phyloP scores from a whole-genome alignment of 2,888 invertebrate species.

The Panzeria rudis region DNA sequence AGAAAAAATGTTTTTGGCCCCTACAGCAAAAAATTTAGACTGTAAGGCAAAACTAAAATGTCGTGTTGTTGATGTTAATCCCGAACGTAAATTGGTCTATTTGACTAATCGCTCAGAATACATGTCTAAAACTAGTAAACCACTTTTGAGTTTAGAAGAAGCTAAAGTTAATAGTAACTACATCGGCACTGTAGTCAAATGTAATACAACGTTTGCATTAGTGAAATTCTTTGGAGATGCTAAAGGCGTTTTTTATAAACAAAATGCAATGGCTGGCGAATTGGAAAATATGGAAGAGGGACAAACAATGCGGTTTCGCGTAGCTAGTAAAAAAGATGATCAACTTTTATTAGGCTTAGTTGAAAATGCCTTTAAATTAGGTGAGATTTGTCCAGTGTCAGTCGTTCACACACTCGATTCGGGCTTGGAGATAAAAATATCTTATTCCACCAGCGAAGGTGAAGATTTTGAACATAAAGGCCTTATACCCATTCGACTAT shows the following conservation, averaged over 20 bases:
- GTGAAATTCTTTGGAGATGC: slow-evolving; percentile 83
- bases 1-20: slow-evolving; percentile 85
- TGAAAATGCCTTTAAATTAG: slow-evolving; percentile 79
- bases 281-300: slow-evolving; percentile 77
- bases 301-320: slow-evolving; percentile 81
- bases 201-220: slow-evolving; percentile 76
- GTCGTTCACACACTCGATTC: slow-evolving; percentile 79
- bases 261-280: slow-evolving; percentile 73
- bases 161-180: slow-evolving; percentile 84
- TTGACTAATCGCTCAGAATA: slow-evolving; percentile 88
- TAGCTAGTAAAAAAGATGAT: slow-evolving; percentile 76
- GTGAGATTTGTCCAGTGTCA: slow-evolving; percentile 80
- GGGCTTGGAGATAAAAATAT: slow-evolving; percentile 81
- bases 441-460: slow-evolving; percentile 71
- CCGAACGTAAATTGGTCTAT: slow-evolving; percentile 84
- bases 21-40: slow-evolving; percentile 85
- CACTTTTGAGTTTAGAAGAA: slow-evolving; percentile 85
- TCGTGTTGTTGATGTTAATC: slow-evolving; percentile 85
- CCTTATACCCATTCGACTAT: slow-evolving; percentile 81
- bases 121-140: slow-evolving; percentile 85
- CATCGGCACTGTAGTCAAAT: slow-evolving; percentile 81
- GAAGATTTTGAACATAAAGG: slow-evolving; percentile 78
- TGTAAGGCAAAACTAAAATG: slow-evolving; percentile 86
- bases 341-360: slow-evolving; percentile 79
- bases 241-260: slow-evolving; percentile 82